Conservation (phyloP, 2,113 vertebrate species). For the Anthoscopus minutus region DNA sequence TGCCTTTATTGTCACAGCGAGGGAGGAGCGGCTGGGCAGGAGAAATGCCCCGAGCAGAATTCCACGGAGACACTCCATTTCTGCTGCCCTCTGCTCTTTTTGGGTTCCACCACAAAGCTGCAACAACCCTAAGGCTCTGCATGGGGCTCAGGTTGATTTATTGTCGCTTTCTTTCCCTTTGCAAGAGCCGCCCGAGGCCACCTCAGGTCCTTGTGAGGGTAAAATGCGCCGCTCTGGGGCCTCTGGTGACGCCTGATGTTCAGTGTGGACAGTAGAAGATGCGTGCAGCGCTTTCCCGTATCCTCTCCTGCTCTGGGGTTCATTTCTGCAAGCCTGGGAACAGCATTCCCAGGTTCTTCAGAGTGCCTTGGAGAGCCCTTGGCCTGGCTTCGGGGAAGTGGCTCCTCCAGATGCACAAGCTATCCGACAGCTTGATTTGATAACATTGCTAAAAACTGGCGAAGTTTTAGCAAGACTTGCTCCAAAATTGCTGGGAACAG, state of each 20-base stretch:
- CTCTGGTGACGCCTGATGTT: not conserved
- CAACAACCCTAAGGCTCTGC: not conserved
- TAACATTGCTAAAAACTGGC: not conserved
- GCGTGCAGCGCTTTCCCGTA: fast-evolving
- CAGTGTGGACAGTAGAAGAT: fast-evolving
- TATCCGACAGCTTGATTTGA: not conserved
- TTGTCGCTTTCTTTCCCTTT: not conserved
- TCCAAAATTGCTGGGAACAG: fast-evolving
- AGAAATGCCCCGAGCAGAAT: not conserved
- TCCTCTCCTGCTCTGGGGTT: not conserved
- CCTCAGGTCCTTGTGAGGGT: not conserved
- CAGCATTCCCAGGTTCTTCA: not conserved
- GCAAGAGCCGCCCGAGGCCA: not conserved
- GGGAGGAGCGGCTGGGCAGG: not conserved
- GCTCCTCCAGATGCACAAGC: fast-evolving
- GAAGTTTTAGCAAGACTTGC: fast-evolving
- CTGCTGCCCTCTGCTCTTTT: not conserved
- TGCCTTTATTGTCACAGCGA: fast-evolving
- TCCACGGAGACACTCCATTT: fast-evolving
- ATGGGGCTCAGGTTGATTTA: not conserved
- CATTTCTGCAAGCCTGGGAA: not conserved
- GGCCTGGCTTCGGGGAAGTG: not conserved
- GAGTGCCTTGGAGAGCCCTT: fast-evolving
- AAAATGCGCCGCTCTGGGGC: fast-evolving
- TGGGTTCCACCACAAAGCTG: not conserved